Conservation (phyloP, 1,140 invertebrate species). For the Thaumetopoea pityocampa region DNA sequence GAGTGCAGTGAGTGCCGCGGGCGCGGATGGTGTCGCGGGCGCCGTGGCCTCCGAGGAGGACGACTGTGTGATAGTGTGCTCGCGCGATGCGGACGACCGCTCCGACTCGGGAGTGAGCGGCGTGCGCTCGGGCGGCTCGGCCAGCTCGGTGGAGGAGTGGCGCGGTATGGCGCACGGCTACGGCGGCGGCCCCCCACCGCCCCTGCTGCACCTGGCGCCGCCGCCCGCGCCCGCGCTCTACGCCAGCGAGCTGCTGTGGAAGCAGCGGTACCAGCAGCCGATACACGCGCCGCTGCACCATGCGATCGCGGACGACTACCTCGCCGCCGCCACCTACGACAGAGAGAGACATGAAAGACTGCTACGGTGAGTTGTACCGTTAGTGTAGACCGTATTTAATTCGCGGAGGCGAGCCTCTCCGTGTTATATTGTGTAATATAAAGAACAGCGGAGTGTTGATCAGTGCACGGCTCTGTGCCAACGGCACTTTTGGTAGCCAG, state of each 20-base stretch:
- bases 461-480: no score
- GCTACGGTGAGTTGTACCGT: conserved; percentile 57
- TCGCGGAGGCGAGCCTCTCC: no score
- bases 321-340: conserved; percentile 67
- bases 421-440: no score
- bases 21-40: conserved; percentile 68
- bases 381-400: neutral
- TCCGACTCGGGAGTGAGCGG: conserved; percentile 82
- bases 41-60: conserved; percentile 76
- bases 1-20: conserved; percentile 63
- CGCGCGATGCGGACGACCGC: conserved; percentile 72
- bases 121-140: conserved; percentile 78
- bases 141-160: conserved; percentile 85
- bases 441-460: no score
- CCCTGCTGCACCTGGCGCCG: conserved; percentile 60
- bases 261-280: conserved; percentile 68
- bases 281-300: conserved; percentile 59
- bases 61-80: conserved; percentile 77
- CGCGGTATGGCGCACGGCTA: conserved; percentile 70
- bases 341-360: conserved; percentile 75
- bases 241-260: conserved; percentile 60
- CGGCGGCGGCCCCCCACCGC: conserved; percentile 57
- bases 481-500: no score
- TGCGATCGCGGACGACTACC: conserved; percentile 69
- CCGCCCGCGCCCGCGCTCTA: conserved; percentile 64